Conservation (phyloP, 2,797 vertebrate species). For the Arremon brunneinucha region DNA sequence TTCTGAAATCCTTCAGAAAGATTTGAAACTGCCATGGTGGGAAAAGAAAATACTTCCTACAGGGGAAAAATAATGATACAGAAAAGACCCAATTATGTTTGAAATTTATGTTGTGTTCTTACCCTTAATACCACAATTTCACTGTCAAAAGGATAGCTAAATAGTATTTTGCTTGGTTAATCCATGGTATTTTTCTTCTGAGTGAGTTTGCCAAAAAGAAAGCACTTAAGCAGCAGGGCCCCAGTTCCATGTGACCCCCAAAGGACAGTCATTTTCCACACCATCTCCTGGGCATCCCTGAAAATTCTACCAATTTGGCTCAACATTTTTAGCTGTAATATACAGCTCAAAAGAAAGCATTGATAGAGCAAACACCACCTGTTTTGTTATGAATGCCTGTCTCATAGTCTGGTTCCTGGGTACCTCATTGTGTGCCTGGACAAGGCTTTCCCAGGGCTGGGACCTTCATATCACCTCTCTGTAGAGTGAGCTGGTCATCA, state of each 20-base stretch:
- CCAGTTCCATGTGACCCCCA: background rate
- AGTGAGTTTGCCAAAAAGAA: background rate
- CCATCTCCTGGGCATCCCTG: background rate
- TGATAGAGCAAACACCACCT: background rate
- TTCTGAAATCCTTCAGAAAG: background rate
- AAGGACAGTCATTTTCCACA: background rate
- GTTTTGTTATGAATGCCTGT: background rate
- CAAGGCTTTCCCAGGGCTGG: background rate
- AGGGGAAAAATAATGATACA: background rate
- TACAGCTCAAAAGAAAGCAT: background rate
- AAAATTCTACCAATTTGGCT: background rate
- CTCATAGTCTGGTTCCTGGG: background rate
- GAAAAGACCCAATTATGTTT: background rate
- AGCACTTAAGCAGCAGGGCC: background rate
- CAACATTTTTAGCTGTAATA: background rate
- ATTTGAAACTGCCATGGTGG: background rate
- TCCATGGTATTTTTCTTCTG: background rate
- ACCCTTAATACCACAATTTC: background rate
- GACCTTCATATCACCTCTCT: background rate
- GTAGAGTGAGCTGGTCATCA: fast-evolving
- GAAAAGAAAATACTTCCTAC: background rate
- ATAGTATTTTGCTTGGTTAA: background rate
- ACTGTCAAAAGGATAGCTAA: background rate
- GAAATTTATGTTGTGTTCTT: background rate
- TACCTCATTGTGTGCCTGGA: background rate